Conservation (phyloP, 1,140 invertebrate species). For the Anoplophora glabripennis region DNA sequence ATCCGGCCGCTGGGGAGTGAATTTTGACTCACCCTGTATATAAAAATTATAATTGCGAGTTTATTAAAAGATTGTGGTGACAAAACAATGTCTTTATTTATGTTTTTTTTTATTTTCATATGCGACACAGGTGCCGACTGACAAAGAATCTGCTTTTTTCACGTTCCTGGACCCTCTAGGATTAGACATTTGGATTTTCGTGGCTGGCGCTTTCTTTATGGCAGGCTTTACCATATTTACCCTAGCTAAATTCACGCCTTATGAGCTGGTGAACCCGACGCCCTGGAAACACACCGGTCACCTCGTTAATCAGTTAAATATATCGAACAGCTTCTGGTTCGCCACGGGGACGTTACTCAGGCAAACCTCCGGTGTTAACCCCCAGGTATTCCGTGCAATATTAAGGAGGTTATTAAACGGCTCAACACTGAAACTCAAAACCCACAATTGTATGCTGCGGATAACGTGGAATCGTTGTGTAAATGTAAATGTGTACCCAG, state of each 20-base stretch:
- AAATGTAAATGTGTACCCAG: not conserved
- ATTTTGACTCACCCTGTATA: too few relatives aligned
- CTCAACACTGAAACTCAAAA: not conserved
- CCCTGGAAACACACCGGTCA: conserved; percentile 76
- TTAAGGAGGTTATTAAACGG: not conserved
- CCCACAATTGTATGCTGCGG: conserved; percentile 8
- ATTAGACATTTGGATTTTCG: conserved; percentile 92
- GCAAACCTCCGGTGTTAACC: conserved; percentile 85
- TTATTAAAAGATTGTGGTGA: too few relatives aligned
- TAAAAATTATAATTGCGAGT: too few relatives aligned
- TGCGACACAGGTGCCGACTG: conserved; percentile 72
- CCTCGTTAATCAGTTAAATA: conserved; percentile 88
- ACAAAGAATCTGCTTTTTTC: conserved; percentile 87
- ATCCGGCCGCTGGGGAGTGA: too few relatives aligned
- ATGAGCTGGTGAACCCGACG: conserved; percentile 90
- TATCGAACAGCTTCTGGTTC: conserved; percentile 92
- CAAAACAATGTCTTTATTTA: too few relatives aligned
- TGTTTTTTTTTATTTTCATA: not conserved
- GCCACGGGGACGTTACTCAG: conserved; percentile 90
- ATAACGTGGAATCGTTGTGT: not conserved
- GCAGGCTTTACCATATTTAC: conserved; percentile 92
- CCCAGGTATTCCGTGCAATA: conserved; percentile 63
- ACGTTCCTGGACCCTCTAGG: conserved; percentile 93
- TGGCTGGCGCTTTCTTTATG: conserved; percentile 86
- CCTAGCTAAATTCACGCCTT: conserved; percentile 91